Evolutionary conservation across 2,888 invertebrate species (phyloP).

Genomic region (Caenorhabditis sp.): DNA sequence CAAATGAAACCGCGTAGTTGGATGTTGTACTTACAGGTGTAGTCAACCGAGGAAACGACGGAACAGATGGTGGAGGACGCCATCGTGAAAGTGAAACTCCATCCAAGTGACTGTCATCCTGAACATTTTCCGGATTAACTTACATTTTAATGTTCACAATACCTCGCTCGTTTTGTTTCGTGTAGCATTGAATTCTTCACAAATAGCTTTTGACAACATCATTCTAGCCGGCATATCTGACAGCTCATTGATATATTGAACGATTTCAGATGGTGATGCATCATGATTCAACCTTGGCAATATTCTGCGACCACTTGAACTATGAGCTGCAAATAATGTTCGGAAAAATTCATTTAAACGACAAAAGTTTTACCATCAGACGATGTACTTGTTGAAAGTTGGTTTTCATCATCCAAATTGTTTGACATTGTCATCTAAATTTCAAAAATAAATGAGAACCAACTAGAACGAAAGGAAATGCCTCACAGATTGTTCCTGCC

Average conservation of each 20-base stretch:
- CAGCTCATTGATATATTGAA: slow-evolving; percentile 52
- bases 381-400: slow-evolving; percentile 28
- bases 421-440: not conserved
- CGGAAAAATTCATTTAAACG: not conserved
- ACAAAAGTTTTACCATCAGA: slow-evolving; percentile 17
- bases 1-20: not conserved
- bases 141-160: not conserved
- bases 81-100: not conserved
- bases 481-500: slow-evolving; percentile 12
- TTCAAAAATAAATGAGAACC: not conserved
- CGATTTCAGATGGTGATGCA: slow-evolving; percentile 20
- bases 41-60: not conserved
- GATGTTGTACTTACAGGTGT: not conserved
- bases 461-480: too few relatives aligned
- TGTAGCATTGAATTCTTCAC: slow-evolving; percentile 46
- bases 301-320: slow-evolving; percentile 24
- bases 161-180: slow-evolving; percentile 4
- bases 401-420: slow-evolving; percentile 10
- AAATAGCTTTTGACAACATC: slow-evolving; percentile 47
- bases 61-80: not conserved
- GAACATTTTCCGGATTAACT: too few relatives aligned
- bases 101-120: not conserved
- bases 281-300: slow-evolving; percentile 37
- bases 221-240: slow-evolving; percentile 54
- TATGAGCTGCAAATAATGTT: slow-evolving; percentile 4